These are phyloP conservation scores for Phasia obesa DNA, from an alignment of 2,888 invertebrate genomes.

Conservation along the genomic window DNA sequence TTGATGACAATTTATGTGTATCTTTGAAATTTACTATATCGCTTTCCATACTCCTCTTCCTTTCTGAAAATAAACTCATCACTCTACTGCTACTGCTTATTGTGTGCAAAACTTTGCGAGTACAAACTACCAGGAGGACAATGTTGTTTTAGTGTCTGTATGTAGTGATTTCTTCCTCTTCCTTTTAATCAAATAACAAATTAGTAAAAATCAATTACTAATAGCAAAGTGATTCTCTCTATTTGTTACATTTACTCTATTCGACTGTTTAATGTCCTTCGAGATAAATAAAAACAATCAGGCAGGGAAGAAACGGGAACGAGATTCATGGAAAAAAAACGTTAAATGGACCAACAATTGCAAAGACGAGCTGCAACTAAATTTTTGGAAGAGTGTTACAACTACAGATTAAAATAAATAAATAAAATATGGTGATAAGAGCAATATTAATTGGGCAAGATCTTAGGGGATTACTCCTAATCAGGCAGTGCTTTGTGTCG, in stretches of 20 bases:
- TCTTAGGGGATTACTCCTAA: too few species aligned
- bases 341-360: constrained; percentile 46
- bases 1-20: constrained; percentile 69
- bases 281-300: constrained; percentile 42
- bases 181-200: constrained; percentile 68
- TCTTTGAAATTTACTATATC: constrained; percentile 53
- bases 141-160: constrained; percentile 29
- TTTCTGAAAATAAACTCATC: constrained; percentile 35
- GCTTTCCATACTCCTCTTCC: neutral
- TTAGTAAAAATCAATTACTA: constrained; percentile 71
- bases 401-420: neutral
- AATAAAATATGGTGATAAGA: too few species aligned
- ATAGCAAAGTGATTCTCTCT: constrained; percentile 50
- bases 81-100: neutral
- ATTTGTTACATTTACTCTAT: constrained; percentile 21
- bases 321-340: constrained; percentile 16
- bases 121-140: constrained; percentile 25
- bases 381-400: neutral
- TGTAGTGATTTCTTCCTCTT: constrained; percentile 42
- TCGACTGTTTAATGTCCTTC: constrained; percentile 61
- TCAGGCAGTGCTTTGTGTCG: too few species aligned
- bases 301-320: constrained; percentile 12
- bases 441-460: too few species aligned
- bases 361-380: neutral
- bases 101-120: constrained; percentile 2